Percentiles rank a stretch among this genome's conserved stretches.
phyloP scores from a whole-genome alignment of 2,888 invertebrate species.

The Noctuana brunneofusca region DNA sequence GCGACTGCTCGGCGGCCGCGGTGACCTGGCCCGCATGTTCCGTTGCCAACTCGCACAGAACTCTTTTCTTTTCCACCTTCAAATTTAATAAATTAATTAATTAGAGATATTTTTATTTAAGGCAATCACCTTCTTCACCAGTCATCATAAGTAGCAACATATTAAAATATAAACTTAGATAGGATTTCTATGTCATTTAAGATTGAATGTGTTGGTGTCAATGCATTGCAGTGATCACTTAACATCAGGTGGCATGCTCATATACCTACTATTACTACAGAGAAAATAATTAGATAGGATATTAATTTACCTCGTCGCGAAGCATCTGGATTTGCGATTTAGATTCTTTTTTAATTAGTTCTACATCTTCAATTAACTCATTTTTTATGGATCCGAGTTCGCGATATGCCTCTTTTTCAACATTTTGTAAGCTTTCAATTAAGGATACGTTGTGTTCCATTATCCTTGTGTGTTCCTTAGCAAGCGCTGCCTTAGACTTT shows the following conservation, averaged over 20 bases:
- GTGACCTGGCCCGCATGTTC: conserved; percentile 71
- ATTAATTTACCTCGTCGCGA: conserved; percentile 62
- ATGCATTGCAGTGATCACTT: too few species aligned
- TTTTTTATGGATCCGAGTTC: conserved; percentile 73
- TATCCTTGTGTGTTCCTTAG: conserved; percentile 73
- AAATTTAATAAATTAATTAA: background rate
- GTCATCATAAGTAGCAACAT: too few species aligned
- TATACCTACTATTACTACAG: too few species aligned
- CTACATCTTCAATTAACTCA: conserved; percentile 76
- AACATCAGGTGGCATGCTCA: too few species aligned
- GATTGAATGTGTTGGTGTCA: too few species aligned
- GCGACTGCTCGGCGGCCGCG: conserved; percentile 70
- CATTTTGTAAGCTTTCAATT: conserved; percentile 75
- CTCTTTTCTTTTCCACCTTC: conserved; percentile 69
- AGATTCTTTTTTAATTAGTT: conserved; percentile 71
- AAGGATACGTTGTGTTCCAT: conserved; percentile 78
- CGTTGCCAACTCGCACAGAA: conserved; percentile 63
- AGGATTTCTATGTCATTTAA: too few species aligned
- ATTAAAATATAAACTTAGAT: too few species aligned
- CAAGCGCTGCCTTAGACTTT: conserved; percentile 73
- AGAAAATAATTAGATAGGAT: too few species aligned
- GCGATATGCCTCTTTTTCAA: conserved; percentile 75
- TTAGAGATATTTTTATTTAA: too few species aligned
- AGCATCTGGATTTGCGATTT: conserved; percentile 68
- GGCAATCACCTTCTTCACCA: too few species aligned